phyloP scores from a whole-genome alignment of 2,888 invertebrate genomes.

The Cephus pygmeus region DNA sequence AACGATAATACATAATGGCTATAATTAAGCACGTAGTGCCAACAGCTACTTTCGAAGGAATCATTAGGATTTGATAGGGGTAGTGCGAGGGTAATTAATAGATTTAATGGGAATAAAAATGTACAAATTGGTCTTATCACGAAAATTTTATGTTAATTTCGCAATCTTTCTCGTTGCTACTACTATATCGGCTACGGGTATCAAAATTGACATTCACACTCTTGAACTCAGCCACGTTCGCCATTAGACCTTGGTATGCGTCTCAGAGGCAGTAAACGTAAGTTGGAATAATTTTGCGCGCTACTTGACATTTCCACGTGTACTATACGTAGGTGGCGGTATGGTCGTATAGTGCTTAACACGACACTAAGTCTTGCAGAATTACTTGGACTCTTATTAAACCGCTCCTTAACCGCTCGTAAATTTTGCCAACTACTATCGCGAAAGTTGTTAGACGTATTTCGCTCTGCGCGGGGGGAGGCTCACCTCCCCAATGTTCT shows the following conservation, averaged over 20 bases:
- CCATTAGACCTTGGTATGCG: background rate
- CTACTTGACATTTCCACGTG: background rate
- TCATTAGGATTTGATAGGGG: background rate
- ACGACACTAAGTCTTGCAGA: slow-evolving; percentile 26
- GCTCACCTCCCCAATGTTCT: background rate
- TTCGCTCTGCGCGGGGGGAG: background rate
- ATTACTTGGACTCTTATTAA: slow-evolving; percentile 31
- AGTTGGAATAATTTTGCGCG: background rate
- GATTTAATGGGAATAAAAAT: background rate
- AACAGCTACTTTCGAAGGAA: background rate
- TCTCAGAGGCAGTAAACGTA: background rate
- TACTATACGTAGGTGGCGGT: background rate
- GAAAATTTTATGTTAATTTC: background rate
- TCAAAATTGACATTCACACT: background rate
- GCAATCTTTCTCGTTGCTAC: background rate
- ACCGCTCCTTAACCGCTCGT: slow-evolving; percentile 34
- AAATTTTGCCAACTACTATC: slow-evolving; percentile 33
- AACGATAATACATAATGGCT: background rate
- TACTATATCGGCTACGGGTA: background rate
- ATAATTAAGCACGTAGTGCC: background rate
- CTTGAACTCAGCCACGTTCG: background rate
- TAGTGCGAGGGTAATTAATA: background rate
- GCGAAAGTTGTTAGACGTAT: slow-evolving; percentile 28
- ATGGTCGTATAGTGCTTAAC: slow-evolving; percentile 13
- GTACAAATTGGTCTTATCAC: background rate